Base-by-base conservation (phyloP, 2,113 vertebrate species). In the Siniperca knerii region DNA sequence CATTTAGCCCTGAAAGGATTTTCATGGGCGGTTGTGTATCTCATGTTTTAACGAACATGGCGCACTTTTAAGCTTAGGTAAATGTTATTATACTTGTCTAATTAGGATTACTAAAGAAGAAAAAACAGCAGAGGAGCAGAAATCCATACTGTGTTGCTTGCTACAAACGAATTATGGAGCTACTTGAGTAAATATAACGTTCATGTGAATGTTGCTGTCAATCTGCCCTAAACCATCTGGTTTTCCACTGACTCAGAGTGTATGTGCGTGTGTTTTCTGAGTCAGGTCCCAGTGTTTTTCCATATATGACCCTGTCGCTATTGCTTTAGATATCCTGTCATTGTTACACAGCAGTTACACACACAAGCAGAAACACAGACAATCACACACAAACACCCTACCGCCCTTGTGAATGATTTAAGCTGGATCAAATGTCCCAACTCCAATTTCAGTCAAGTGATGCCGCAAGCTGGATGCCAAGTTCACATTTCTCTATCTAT, bases 401-500 rank as follows among this genome's bases (percentile, higher is more conserved):
- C 46, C 62, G n/a, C 21, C 61, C 70, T 25, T 20, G 50, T 95
- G 79, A 95, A 95, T 95, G 80, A 96, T 95, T 95, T 69, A 95
- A 90, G 37, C 46, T 9, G 77, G 62, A 92, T 95, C 92, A 5
- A 75, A 77, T 94, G 89, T 85, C 89, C 18, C 21, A 1, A 21
- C 85, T 95, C 90, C 50, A 29, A 76, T 95, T 92, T 90, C 92
- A 73, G 88, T 77, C 84, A 88, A 90, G 85, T 48, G 82, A 89
- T 54, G 83, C 90, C 77, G 15, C 77, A 40, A 79, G 11, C 82
- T 60, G 62, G 72, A 82, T 1, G 20, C 75, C 81, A 78, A 91
- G 88, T 91, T 88, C 93, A 80, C 71, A 75, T 91, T 91, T 93
- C 91, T 80, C 18, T 0, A 20, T 57, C 85, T 68, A 67, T 92